These are phyloP conservation scores for Callocephalon fimbriatum DNA, from an alignment of 2,113 vertebrate species.

Conservation along the genomic window DNA sequence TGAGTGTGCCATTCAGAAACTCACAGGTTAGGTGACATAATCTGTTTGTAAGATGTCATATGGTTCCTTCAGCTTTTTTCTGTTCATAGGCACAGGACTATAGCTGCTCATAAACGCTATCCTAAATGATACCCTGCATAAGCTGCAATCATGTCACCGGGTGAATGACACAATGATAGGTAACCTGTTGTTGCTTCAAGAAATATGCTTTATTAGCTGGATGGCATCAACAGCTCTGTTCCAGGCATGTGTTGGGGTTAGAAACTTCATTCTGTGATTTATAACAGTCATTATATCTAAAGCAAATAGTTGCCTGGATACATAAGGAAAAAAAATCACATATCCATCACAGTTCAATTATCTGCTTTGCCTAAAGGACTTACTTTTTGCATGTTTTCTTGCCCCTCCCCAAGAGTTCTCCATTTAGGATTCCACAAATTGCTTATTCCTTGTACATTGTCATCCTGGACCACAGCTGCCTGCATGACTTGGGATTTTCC, in stretches of 20 bases:
- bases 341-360: not conserved
- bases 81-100: rapidly evolving
- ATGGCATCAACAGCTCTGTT: not conserved
- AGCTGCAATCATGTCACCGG: not conserved
- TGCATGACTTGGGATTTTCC: not conserved
- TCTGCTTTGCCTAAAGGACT: conserved; percentile 29
- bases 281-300: conserved; percentile 41
- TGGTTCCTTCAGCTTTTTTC: not conserved
- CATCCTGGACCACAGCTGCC: not conserved
- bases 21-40: rapidly evolving
- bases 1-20: not conserved
- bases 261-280: conserved; percentile 49
- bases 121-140: not conserved
- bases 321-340: not conserved
- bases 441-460: not conserved
- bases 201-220: not conserved
- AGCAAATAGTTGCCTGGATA: conserved; percentile 47
- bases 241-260: not conserved
- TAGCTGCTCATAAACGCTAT: rapidly evolving
- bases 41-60: rapidly evolving
- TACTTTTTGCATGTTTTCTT: not conserved
- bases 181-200: not conserved
- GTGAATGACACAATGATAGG: not conserved
- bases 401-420: not conserved
- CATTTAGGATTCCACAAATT: not conserved